Base-by-base conservation (phyloP, 2,888 invertebrate species). In the Troides aeacus region DNA sequence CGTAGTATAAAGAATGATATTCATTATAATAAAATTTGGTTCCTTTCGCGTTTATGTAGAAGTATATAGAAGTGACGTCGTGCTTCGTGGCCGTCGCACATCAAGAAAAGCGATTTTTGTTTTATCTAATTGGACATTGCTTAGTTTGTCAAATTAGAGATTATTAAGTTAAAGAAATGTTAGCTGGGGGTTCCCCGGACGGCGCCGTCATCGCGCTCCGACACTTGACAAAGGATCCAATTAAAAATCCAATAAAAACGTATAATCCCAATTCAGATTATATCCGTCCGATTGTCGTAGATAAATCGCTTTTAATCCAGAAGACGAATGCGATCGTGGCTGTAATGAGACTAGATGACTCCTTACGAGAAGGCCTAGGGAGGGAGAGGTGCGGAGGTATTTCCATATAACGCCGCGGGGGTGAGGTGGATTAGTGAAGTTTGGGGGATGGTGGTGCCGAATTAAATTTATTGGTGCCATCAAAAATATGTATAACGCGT, bases 221-320 rank as follows among this genome's bases (percentile, higher is more conserved):
- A 65, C 65, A 65, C 30, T 64, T 64, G 69, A 69, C 42, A 69
- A 61, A 70, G 62, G 62, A 66, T 70, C 66, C 58, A 69, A 69
- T 69, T 70, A 70, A 23, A 46, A 50, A 64, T 58, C 62, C 42
- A 69, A 69, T 69, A 57, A 69, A 69, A 65, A 65, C 18, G 62
- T 50, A 58, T 62, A 69, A 62, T 66, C 57, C 39, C 23, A 53
- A 12, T 62, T 39, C 50, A 57, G 62, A 65, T 70, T 62, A 53
- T 58, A 62, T 66, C 36, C 62, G 39, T 66, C 57, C 69, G 46
- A 70, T 66, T 70, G 62, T 66, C 65, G 58, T 36, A 21, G 66
- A 70, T 70, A 62, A 66, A 70, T 66, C 69, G 61, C 57, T 62
- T 66, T 65, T 66, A 70, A 70, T 70, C 69, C 69, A 18, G 10